phyloP scores from a whole-genome alignment of 2,888 invertebrate species.

The Pinctada fucata region DNA sequence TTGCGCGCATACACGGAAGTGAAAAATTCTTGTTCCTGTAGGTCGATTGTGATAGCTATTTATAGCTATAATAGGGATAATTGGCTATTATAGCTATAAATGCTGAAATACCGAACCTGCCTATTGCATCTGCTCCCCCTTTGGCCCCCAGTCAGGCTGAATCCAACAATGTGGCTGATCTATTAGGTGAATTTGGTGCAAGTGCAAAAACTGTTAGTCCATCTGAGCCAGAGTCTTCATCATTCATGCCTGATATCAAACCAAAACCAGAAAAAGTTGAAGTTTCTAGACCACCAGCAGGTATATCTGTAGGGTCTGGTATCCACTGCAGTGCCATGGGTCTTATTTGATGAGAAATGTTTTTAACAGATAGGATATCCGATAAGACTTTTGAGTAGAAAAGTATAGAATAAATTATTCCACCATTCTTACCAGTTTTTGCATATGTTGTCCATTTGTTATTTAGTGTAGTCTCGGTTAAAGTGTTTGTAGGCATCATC shows the following conservation, averaged over 20 bases:
- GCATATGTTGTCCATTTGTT: no score
- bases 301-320: not conserved
- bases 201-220: constrained; percentile 10
- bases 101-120: constrained; percentile 3
- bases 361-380: no score
- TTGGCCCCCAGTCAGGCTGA: not conserved
- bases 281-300: constrained; percentile 28
- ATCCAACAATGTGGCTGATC: not conserved
- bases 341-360: no score
- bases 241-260: constrained; percentile 24
- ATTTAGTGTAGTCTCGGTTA: no score
- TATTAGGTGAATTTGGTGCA: constrained; percentile 11
- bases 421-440: no score
- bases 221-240: constrained; percentile 15
- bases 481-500: no score
- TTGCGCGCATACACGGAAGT: not conserved
- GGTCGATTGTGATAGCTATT: not conserved
- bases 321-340: no score
- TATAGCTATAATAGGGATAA: not conserved
- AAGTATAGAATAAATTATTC: no score
- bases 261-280: constrained; percentile 20
- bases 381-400: no score
- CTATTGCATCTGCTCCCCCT: constrained; percentile 25
- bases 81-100: not conserved
- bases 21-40: not conserved